Evolutionary conservation across 2,888 invertebrate genomes (phyloP).

Genomic region (Epsilonema sp.): DNA sequence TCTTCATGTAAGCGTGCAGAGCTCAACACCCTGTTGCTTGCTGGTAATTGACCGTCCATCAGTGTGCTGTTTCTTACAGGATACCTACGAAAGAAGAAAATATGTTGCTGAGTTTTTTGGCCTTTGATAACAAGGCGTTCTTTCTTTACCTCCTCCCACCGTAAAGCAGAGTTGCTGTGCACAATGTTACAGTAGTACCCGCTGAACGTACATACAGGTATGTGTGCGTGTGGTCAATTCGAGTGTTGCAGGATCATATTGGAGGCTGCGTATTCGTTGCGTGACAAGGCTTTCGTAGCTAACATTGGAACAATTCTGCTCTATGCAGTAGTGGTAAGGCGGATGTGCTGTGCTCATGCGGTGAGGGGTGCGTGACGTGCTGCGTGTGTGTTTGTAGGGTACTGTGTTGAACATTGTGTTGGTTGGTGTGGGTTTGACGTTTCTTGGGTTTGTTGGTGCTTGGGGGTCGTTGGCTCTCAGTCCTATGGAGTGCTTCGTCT

Average conservation of each 20-base stretch:
- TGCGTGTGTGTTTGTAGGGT: slow-evolving; percentile 13
- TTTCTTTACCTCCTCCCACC: slow-evolving; percentile 39
- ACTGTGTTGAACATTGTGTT: slow-evolving; percentile 8
- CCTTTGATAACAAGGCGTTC: slow-evolving; percentile 34
- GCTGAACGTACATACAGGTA: too few relatives aligned
- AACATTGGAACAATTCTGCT: slow-evolving; percentile 39
- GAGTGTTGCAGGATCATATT: slow-evolving; percentile 32
- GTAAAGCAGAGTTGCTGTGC: slow-evolving; percentile 25
- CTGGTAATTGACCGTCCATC: too few relatives aligned
- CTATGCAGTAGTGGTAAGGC: slow-evolving; percentile 38
- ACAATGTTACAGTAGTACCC: background rate
- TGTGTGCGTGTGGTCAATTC: too few relatives aligned
- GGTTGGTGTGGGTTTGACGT: slow-evolving; percentile 15
- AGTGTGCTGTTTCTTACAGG: too few relatives aligned
- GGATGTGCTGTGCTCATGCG: too few relatives aligned
- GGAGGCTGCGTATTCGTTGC: slow-evolving; percentile 39
- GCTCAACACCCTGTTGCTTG: too few relatives aligned
- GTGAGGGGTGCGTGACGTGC: background rate
- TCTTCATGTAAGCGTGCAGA: slow-evolving; percentile 35
- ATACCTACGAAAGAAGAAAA: too few relatives aligned
- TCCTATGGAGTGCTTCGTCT: slow-evolving; percentile 27
- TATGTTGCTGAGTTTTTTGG: slow-evolving; percentile 18
- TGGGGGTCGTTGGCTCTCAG: slow-evolving; percentile 18
- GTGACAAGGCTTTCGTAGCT: slow-evolving; percentile 38
- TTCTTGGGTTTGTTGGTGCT: slow-evolving; percentile 20